These are phyloP conservation scores for Hemitrygon akajei DNA, from an alignment of 2,797 vertebrate genomes.

Conservation along the genomic window DNA sequence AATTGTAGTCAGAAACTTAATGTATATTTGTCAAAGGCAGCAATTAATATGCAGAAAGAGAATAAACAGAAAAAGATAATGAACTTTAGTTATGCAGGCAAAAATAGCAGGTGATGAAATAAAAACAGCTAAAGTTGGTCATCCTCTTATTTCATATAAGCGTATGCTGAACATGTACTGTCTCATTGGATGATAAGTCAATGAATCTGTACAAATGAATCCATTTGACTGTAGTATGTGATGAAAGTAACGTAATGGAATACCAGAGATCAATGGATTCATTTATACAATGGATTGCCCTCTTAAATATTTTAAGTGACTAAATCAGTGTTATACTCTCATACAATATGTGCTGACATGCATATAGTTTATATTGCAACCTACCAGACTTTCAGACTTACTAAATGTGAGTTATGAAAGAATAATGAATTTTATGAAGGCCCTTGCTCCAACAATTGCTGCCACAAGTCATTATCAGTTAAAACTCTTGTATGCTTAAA, in stretches of 20 bases:
- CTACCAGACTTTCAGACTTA: neutral
- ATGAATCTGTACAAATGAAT: neutral
- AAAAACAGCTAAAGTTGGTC: no score
- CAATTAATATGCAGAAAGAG: neutral
- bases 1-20: neutral
- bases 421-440: neutral
- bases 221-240: no score
- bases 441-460: neutral
- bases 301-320: neutral
- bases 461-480: slow-evolving; percentile 5
- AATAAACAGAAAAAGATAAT: neutral
- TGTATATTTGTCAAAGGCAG: neutral
- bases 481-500: neutral
- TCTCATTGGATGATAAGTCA: neutral
- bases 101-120: neutral
- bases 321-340: neutral
- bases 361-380: neutral
- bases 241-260: no score
- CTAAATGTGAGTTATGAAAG: neutral
- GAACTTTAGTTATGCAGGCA: neutral
- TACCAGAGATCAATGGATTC: neutral
- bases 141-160: neutral
- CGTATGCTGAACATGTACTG: neutral
- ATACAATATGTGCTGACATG: neutral
- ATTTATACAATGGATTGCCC: slow-evolving; percentile 3